phyloP scores from a whole-genome alignment of 2,888 invertebrate genomes.

The Meteorus cinctellus region DNA sequence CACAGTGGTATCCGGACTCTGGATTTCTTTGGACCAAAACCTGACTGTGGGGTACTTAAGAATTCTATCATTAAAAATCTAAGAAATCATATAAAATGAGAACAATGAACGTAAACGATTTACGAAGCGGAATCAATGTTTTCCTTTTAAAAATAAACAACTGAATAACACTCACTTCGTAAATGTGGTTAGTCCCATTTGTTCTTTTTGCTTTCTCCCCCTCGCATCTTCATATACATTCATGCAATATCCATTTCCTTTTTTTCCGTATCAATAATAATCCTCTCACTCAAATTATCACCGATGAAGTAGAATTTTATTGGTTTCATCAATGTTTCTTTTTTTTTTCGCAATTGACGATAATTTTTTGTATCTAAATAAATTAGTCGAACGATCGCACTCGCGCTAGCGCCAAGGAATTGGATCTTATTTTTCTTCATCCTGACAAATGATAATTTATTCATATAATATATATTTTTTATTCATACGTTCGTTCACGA shows the following conservation, averaged over 20 bases:
- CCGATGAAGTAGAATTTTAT: background rate
- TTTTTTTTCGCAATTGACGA: background rate
- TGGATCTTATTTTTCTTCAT: background rate
- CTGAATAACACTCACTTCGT: slow-evolving; percentile 4
- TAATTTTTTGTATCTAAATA: background rate
- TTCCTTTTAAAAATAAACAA: slow-evolving; percentile 9
- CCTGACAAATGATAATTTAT: slow-evolving; percentile 28
- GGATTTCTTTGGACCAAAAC: slow-evolving; percentile 46
- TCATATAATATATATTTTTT: slow-evolving; percentile 34
- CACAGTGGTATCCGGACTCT: slow-evolving; percentile 34
- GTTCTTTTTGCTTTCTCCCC: background rate
- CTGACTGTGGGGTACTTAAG: slow-evolving; percentile 40
- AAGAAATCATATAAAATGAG: background rate
- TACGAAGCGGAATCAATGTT: slow-evolving; percentile 2
- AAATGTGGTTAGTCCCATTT: background rate
- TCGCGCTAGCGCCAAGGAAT: slow-evolving; percentile 30
- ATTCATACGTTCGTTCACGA: slow-evolving; percentile 36
- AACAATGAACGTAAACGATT: background rate
- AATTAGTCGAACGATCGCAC: slow-evolving; percentile 17
- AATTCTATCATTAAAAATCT: slow-evolving; percentile 13
- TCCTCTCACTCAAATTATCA: background rate
- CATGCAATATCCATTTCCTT: background rate
- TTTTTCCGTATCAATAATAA: slow-evolving; percentile 1
- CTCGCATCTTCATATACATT: background rate
- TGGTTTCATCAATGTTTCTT: background rate